phyloP scores from a whole-genome alignment of 1,140 invertebrate genomes.

The Drosophila yakuba region DNA sequence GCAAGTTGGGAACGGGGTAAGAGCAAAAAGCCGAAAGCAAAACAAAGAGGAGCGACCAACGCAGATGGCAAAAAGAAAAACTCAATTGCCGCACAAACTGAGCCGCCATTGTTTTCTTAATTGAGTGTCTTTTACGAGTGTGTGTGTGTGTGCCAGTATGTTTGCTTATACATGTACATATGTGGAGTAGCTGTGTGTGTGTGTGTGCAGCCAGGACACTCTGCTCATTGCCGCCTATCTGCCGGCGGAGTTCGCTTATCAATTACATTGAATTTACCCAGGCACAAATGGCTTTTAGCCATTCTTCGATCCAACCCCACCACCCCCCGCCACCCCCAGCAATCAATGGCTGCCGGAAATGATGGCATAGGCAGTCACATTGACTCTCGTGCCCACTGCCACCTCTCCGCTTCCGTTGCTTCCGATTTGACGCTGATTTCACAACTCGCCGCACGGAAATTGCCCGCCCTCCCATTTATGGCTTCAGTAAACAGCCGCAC shows the following conservation, averaged over 20 bases:
- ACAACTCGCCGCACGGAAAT: slow-evolving; percentile 55
- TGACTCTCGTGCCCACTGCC: slow-evolving; percentile 21
- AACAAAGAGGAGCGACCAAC: slow-evolving; percentile 29
- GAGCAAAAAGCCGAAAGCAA: slow-evolving; percentile 20
- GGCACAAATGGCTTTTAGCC: slow-evolving; percentile 9
- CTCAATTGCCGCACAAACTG: slow-evolving; percentile 57
- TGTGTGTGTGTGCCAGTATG: slow-evolving; percentile 16
- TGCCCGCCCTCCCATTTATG: slow-evolving; percentile 51
- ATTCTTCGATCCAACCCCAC: no score
- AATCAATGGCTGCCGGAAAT: slow-evolving; percentile 59
- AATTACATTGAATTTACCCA: slow-evolving; percentile 51
- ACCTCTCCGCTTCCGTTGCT: background rate
- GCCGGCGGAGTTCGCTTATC: slow-evolving; percentile 39
- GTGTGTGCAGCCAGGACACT: slow-evolving; percentile 2
- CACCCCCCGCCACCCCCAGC: background rate
- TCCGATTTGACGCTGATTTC: slow-evolving; percentile 48
- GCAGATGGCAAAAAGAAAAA: slow-evolving; percentile 43
- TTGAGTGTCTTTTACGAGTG: slow-evolving; percentile 43
- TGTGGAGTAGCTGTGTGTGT: background rate
- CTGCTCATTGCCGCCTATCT: slow-evolving; percentile 10
- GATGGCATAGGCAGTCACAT: slow-evolving; percentile 50
- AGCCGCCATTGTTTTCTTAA: slow-evolving; percentile 61
- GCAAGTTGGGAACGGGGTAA: slow-evolving; percentile 13
- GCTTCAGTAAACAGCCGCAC: slow-evolving; percentile 13
- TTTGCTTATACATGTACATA: slow-evolving; percentile 20